Evolutionary conservation across 2,797 vertebrate genomes (phyloP).

Genomic region (Sus cebifrons): DNA sequence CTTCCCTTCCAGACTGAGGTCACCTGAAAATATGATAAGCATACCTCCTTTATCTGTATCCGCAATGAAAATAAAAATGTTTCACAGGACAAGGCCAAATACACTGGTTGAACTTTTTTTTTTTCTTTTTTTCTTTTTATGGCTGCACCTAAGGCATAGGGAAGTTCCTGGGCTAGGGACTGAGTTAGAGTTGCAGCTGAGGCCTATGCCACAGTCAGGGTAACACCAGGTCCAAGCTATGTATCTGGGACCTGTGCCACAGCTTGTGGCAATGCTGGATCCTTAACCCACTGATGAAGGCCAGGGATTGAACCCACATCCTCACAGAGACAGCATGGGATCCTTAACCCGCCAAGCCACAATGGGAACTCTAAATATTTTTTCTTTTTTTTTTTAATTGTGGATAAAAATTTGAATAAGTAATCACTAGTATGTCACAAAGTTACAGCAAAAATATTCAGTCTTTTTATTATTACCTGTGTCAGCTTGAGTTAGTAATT

Average conservation of each 20-base stretch:
- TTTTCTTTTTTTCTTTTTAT: background rate
- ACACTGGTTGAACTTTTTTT: background rate
- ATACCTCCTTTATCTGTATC: slow-evolving; percentile 51
- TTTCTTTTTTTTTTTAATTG: background rate
- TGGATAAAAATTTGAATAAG: background rate
- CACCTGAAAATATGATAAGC: slow-evolving; percentile 59
- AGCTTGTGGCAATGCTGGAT: too few species aligned
- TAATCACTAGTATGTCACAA: background rate
- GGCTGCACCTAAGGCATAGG: too few species aligned
- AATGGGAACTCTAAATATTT: too few species aligned
- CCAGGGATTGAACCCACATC: too few species aligned
- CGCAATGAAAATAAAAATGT: background rate
- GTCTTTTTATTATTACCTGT: background rate
- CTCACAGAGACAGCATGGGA: too few species aligned
- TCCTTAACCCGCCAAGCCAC: too few species aligned
- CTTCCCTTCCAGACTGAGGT: background rate
- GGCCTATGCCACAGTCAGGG: too few species aligned
- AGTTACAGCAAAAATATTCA: background rate
- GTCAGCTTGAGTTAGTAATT: slow-evolving; percentile 11
- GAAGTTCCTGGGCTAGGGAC: too few species aligned
- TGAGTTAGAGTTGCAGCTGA: too few species aligned
- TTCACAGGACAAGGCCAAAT: slow-evolving; percentile 9
- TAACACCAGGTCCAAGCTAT: too few species aligned
- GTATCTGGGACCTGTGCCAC: too few species aligned
- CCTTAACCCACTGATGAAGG: too few species aligned